Percentiles rank a stretch among this genome's conserved stretches.
Conservation (phyloP, 2,888 invertebrate species). For the Nomada fucata region DNA sequence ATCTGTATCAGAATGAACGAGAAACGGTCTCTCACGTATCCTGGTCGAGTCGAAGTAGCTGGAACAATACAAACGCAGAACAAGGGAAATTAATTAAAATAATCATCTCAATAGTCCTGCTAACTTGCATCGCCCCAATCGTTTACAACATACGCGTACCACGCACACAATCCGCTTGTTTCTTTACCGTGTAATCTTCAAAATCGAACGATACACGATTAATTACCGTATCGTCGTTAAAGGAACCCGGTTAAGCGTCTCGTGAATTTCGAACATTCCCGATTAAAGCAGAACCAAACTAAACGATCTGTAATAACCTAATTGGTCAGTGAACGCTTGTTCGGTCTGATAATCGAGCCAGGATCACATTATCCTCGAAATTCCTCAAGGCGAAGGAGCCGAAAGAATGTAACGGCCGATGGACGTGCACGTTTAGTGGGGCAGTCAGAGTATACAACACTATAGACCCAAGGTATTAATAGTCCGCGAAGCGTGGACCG, state of each 20-base stretch:
- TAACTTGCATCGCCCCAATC: no score
- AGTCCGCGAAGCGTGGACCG: slow-evolving; percentile 74
- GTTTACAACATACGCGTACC: no score
- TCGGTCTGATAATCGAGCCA: slow-evolving; percentile 19
- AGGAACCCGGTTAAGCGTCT: no score
- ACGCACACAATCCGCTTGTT: no score
- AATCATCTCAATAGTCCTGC: no score
- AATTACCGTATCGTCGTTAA: no score
- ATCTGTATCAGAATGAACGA: background rate
- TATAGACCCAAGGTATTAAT: slow-evolving; percentile 69
- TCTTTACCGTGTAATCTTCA: no score
- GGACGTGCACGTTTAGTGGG: slow-evolving; percentile 63
- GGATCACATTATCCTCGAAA: slow-evolving; percentile 59
- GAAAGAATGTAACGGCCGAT: slow-evolving; percentile 57
- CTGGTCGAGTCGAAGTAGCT: background rate
- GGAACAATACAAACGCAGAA: background rate
- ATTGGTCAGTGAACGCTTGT: background rate
- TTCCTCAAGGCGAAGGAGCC: slow-evolving; percentile 44
- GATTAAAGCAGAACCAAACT: background rate
- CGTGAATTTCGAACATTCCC: no score
- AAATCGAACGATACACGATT: no score
- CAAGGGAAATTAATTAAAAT: background rate
- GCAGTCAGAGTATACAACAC: slow-evolving; percentile 51
- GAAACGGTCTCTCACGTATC: no score
- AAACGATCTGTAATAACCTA: background rate